phyloP scores from a whole-genome alignment of 1,140 invertebrate species.

The Atta colombica region DNA sequence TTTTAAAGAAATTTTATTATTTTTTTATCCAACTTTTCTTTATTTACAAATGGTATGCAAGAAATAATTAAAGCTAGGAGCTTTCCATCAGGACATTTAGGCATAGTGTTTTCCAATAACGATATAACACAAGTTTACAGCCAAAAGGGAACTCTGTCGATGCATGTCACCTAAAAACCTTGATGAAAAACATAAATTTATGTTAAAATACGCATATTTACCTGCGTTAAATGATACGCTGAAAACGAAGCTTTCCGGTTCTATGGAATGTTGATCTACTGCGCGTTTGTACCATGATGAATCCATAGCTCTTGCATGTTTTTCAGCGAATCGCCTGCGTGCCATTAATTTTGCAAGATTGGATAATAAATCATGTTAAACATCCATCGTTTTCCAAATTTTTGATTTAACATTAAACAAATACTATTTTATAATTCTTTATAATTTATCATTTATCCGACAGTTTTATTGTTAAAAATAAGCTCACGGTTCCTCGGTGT shows the following conservation, averaged over 20 bases:
- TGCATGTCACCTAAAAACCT: too few species aligned
- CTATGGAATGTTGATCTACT: conserved; percentile 95
- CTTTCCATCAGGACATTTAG: too few species aligned
- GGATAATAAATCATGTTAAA: neutral
- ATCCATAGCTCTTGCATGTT: conserved; percentile 94
- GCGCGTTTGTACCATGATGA: conserved; percentile 97
- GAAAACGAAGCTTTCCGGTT: conserved; percentile 96
- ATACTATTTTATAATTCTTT: neutral
- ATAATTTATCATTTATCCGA: neutral
- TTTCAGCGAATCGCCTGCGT: conserved; percentile 93
- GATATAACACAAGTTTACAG: too few species aligned
- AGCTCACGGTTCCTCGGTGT: conserved; percentile 89
- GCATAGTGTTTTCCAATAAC: too few species aligned
- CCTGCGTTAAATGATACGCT: conserved; percentile 95
- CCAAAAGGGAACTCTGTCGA: too few species aligned
- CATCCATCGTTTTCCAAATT: neutral
- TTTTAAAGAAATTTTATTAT: too few species aligned
- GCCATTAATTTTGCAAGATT: conserved; percentile 16
- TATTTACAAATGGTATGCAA: too few species aligned
- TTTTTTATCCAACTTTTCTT: too few species aligned
- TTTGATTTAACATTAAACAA: neutral
- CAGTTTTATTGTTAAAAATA: conserved; percentile 46
- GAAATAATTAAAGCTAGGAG: too few species aligned
- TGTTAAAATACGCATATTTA: conserved; percentile 75
- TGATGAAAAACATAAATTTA: too few species aligned